Evolutionary conservation across 1,140 invertebrate genomes (phyloP).

Genomic region (Drosophila fuyamai): DNA sequence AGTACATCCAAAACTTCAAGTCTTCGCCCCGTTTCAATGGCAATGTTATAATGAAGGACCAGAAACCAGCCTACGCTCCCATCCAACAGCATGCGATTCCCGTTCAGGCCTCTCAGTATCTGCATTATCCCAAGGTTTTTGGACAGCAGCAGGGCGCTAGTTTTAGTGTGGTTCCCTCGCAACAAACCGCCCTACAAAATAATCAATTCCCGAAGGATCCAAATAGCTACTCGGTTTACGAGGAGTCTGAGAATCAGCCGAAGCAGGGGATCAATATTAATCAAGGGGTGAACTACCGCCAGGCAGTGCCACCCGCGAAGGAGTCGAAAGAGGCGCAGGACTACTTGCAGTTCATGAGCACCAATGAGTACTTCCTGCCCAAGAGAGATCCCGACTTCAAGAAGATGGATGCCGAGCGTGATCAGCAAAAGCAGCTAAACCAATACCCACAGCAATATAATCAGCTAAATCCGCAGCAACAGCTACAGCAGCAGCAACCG

Average conservation of each 20-base stretch:
- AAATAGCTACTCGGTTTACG: conserved; percentile 68
- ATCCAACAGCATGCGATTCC: conserved; percentile 66
- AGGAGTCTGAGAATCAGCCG: conserved; percentile 55
- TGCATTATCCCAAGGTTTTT: conserved; percentile 30
- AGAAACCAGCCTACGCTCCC: conserved; percentile 48
- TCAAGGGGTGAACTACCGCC: conserved; percentile 29
- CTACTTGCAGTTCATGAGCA: conserved; percentile 78
- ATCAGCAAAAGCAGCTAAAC: conserved; percentile 49
- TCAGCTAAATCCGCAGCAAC: conserved; percentile 25
- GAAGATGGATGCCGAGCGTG: conserved; percentile 61
- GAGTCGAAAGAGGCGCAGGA: conserved; percentile 70
- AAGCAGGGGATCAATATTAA: conserved; percentile 20
- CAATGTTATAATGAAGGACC: conserved; percentile 52
- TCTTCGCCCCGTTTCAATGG: conserved; percentile 69
- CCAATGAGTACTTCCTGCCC: conserved; percentile 79
- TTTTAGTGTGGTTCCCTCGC: conserved; percentile 30
- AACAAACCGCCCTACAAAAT: conserved; percentile 34
- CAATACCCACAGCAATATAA: conserved; percentile 41
- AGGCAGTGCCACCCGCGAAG: conserved; percentile 16
- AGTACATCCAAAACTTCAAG: conserved; percentile 75
- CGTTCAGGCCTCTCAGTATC: conserved; percentile 54
- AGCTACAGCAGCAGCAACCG: conserved; percentile 11
- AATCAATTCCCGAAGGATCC: conserved; percentile 11
- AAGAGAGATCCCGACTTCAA: conserved; percentile 75
- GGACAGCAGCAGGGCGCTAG: conserved; percentile 21